Base-by-base conservation (phyloP, 2,113 vertebrate genomes). In the Rissa tridactyla region DNA sequence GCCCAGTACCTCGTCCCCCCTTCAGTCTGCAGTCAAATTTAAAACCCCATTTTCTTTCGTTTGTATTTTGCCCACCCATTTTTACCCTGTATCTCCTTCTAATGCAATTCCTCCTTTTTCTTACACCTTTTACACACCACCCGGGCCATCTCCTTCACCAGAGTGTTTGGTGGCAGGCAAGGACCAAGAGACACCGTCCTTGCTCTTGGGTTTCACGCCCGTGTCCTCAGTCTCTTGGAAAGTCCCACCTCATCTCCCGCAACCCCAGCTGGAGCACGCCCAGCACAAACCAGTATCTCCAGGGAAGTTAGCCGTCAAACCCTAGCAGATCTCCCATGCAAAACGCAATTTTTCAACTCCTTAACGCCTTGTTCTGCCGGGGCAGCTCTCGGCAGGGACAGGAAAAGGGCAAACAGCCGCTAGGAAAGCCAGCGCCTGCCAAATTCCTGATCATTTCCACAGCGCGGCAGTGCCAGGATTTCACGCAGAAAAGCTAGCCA, bases 251-350 rank as follows among this genome's bases (percentile, higher is more conserved):
- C 2, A 76, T 54, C 57, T 79, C 70, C 83, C 0, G 0, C 1
- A 19, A 75, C 61, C 68, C 38, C 0, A 0, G 64, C 42, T 94
- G 95, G 82, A 95, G 79, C 55, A 27, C 65, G 27, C 93, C 80
- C 95, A 94, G 70, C 30, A 21, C 52, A 72, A 78, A 87, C 78
- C 78, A 95, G 42, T 49, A 70, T 91, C 92, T 85, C 84, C 81
- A 82, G 92, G 92, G 91, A 95, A 96, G 75, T 49, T 36, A 92
- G 91, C 93, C 83, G 92, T 87, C 94, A 96, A 97, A 91, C 25
- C 90, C 82, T 20, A 47, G 62, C 92, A 88, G 91, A 94, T 97
- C 88, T 92, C 91, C 91, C 76, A 91, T 68, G 94, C 60, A 70
- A 92, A 95, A 40, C 71, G 82, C 66, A 8, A 96, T 95, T 97